Base-by-base conservation (phyloP, 1,140 invertebrate genomes). In the Tetramorium alpestre region DNA sequence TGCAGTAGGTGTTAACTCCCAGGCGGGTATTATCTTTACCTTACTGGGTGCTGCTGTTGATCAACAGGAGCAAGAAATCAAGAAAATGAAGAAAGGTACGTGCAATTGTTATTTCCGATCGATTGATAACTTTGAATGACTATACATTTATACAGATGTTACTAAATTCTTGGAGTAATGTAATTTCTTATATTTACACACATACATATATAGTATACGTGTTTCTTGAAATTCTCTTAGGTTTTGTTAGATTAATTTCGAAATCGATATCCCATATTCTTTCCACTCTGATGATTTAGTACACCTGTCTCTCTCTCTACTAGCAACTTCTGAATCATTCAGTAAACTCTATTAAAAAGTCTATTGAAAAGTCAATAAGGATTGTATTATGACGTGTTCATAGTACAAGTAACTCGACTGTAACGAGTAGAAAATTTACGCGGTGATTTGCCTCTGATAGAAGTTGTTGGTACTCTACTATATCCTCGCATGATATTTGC, bases 21-120 rank as follows among this genome's bases (percentile, higher is more conserved):
- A 99, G 94, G 99, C 99, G 76, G 99, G 99, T 95, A 99, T 99
- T 94, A 99, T 99, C 93, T 99, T 99, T 96, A 99, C 99, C 13
- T 96, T 99, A 3, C 96, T 99, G 86, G 99, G 99, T 65, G 99
- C 99, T 54, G 98, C 99, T 64, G 98, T 98, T 18, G 98, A 99
- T 93, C 97, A 99, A 93, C 98, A 98, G 93, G 97, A 99, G 93
- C 97, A 98, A 90, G 97, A 99, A 95, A 98, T 98, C 91, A 99
- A 99, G 95, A 98, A 99, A 95, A 97, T 98, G 97, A 98, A 98
- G 94, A 99, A 99, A 97, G 98, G 98, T 98, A 96, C 95, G 96
- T 90, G 73, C 25, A 25, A 85, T 47, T n/a, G 80, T 73, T 44
- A 75, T 10, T 60, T 22, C 18, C 16, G 38, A 70, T 54, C 8